Base-by-base conservation (phyloP, 2,888 invertebrate genomes). In the Omphaloscelis lunosa region DNA sequence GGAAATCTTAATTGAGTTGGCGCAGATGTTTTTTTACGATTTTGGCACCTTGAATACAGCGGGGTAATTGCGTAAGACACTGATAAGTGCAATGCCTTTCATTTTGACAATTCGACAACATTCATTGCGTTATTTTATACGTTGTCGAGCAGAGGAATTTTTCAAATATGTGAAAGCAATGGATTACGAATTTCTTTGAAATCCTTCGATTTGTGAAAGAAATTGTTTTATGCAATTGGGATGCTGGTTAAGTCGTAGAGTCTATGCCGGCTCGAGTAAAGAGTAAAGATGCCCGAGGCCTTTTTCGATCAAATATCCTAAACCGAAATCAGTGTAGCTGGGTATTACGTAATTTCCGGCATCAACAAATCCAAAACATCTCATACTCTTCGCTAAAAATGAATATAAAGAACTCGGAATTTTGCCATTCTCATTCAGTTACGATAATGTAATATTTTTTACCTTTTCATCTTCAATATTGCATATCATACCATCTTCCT, bases 401-500 rank as follows among this genome's bases (percentile, higher is more conserved):
- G 29, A 34, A 62, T 45, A 61, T 17, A 67, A 85, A 80, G 23
- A 75, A 58, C 58, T 69, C 45, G n/a, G 67, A 71, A 80, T 77
- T 62, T 48, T 76, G 61, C 72, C 71, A 70, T 75, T 65, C 51
- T 41, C 61, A 77, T 75, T 74, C 74, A 61, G 65, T 65, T 72
- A 71, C 72, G 75, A 68, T 77, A 78, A 80, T 78, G 53, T 79
- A 72, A 83, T 80, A 75, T 77, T 66, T 76, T 74, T 78, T 78
- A 77, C 72, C 79, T 79, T 85, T 86, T 83, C 79, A 82, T 87
- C 82, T 86, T 67, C 66, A 71, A 79, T 62, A 67, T 83, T 81
- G 79, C 76, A 81, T 80, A 74, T 76, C 69, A 77, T 72, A 77
- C 75, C 3, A 77, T 77, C 68, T 77, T 74, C 66, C 72, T 79